These are phyloP conservation scores for Meloidogyne chitwoodi DNA, from an alignment of 1,140 invertebrate species.

Conservation along the genomic window DNA sequence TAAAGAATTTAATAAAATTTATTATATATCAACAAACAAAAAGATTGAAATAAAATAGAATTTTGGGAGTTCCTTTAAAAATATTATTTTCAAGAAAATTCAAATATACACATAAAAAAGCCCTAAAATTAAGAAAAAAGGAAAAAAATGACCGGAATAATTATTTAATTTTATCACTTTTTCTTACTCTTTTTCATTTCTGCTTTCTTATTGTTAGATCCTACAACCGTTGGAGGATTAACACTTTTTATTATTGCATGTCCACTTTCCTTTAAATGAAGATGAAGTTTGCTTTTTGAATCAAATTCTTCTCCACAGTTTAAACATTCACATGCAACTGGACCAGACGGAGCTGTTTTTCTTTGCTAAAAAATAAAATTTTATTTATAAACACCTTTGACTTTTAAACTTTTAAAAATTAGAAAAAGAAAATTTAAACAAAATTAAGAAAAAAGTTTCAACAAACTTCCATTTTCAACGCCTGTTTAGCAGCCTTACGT, in stretches of 20 bases:
- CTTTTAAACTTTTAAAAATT: no score
- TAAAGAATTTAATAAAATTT: no score
- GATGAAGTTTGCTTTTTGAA: conserved; percentile 37
- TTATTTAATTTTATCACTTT: background rate
- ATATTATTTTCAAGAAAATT: no score
- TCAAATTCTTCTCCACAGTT: conserved; percentile 28
- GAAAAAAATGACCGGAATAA: background rate
- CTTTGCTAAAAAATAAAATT: conserved; percentile 17
- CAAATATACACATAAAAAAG: background rate
- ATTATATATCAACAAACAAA: no score
- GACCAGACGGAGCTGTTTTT: conserved; percentile 13
- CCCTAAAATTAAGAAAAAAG: background rate
- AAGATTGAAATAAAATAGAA: no score
- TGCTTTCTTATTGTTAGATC: background rate
- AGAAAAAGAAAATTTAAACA: no score
- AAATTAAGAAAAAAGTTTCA: conserved; percentile 14
- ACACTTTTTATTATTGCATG: conserved; percentile 33
- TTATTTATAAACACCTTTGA: background rate
- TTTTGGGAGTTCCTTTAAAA: no score
- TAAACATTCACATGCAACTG: conserved; percentile 18
- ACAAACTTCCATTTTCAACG: background rate
- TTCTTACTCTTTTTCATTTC: conserved; percentile 4
- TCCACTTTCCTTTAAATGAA: conserved; percentile 32
- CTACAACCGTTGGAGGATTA: background rate
- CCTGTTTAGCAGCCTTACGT: background rate